Percentiles rank a stretch among this genome's conserved stretches.
phyloP scores from a whole-genome alignment of 1,140 invertebrate species.

The Pseudomyrmex flavicornis region DNA sequence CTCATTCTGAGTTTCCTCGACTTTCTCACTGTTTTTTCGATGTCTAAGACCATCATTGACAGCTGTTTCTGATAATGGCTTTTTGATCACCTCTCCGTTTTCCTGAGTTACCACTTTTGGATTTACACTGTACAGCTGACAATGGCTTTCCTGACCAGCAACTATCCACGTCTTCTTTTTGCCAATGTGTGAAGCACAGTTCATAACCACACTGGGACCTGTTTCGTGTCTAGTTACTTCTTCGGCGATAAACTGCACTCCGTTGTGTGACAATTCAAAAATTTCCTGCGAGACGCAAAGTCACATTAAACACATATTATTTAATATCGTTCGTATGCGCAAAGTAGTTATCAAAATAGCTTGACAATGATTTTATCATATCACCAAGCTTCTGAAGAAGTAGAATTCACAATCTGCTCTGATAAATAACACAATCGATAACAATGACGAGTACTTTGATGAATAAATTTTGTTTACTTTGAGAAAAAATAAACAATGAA shows the following conservation, averaged over 20 bases:
- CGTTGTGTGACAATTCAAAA: constrained; percentile 94
- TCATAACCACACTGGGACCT: constrained; percentile 96
- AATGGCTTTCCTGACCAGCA: constrained; percentile 96
- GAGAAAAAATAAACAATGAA: too few species aligned
- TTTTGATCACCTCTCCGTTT: constrained; percentile 83
- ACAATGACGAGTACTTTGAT: too few species aligned
- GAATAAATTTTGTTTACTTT: too few species aligned
- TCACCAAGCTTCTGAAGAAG: too few species aligned
- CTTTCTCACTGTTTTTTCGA: constrained; percentile 79
- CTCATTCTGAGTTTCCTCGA: constrained; percentile 81
- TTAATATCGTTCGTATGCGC: not conserved
- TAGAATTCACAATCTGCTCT: too few species aligned
- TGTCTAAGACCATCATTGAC: constrained; percentile 79
- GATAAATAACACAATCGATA: too few species aligned
- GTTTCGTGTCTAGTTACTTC: constrained; percentile 95
- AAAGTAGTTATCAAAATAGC: not conserved
- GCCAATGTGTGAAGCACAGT: constrained; percentile 90
- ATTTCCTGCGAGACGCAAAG: constrained; percentile 89
- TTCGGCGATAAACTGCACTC: constrained; percentile 91
- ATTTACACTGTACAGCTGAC: constrained; percentile 94
- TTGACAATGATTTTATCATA: not conserved
- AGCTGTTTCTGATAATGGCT: constrained; percentile 65
- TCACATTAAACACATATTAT: too few species aligned
- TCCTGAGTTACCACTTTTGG: constrained; percentile 87
- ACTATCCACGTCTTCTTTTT: constrained; percentile 91